These are phyloP conservation scores for Cynopterus sphinx DNA, from an alignment of 2,797 vertebrate genomes.

Conservation along the genomic window DNA sequence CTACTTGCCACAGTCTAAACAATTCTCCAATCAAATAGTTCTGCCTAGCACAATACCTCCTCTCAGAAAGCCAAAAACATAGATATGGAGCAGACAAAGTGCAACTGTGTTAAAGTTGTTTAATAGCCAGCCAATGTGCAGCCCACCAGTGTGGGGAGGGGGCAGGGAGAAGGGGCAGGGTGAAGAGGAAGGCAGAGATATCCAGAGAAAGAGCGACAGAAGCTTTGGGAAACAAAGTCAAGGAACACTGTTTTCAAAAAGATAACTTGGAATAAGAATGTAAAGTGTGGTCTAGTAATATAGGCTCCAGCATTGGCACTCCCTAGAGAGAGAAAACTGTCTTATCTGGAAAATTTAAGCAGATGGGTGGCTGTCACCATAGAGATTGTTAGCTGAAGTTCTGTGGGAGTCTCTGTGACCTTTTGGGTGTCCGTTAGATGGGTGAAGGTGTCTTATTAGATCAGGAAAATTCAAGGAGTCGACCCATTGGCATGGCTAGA, in stretches of 20 bases:
- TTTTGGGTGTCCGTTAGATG: not conserved
- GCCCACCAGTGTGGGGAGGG: not conserved
- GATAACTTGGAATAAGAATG: conserved; percentile 19
- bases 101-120: conserved; percentile 78
- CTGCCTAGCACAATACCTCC: conserved; percentile 79
- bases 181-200: conserved; percentile 36
- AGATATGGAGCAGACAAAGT: conserved; percentile 80
- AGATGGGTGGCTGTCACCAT: not conserved
- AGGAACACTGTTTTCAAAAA: conserved; percentile 51
- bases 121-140: conserved; percentile 68
- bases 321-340: conserved; percentile 1
- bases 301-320: rapidly evolving
- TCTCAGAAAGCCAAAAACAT: conserved; percentile 76
- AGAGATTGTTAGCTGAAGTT: not conserved
- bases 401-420: not conserved
- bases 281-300: conserved; percentile 47
- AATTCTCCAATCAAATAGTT: conserved; percentile 72
- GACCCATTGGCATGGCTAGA: not conserved
- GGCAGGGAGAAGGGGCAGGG: rapidly evolving
- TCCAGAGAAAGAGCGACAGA: conserved; percentile 67
- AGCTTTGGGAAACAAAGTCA: conserved; percentile 57
- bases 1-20: conserved; percentile 66
- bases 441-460: not conserved
- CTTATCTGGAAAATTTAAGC: conserved; percentile 28
- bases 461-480: not conserved